These are phyloP conservation scores for Drosophila funebris DNA, from an alignment of 1,140 invertebrate species.

Conservation along the genomic window DNA sequence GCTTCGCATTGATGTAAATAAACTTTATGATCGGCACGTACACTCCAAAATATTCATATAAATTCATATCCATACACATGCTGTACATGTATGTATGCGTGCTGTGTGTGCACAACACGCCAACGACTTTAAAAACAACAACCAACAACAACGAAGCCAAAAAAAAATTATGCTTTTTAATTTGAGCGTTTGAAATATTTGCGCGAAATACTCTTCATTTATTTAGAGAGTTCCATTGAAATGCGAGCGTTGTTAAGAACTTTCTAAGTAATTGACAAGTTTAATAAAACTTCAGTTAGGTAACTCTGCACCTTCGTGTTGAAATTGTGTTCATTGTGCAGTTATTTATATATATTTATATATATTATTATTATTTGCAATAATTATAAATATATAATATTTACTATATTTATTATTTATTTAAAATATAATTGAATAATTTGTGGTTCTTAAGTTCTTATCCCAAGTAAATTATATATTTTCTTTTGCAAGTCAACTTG, in stretches of 20 bases:
- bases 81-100: constrained; percentile 6
- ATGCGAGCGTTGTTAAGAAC: background rate
- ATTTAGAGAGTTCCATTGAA: background rate
- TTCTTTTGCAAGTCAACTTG: too few species aligned
- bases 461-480: too few species aligned
- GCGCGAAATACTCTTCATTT: background rate
- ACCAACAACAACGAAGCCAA: background rate
- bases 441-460: too few species aligned
- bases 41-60: constrained; percentile 30
- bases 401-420: too few species aligned
- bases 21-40: constrained; percentile 79
- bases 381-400: too few species aligned
- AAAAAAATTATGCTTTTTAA: constrained; percentile 33
- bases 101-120: background rate
- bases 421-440: too few species aligned
- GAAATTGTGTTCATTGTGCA: too few species aligned
- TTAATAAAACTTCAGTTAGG: too few species aligned
- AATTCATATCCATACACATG: constrained; percentile 4
- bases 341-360: too few species aligned
- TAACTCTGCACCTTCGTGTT: too few species aligned
- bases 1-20: constrained; percentile 59
- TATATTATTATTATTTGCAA: too few species aligned
- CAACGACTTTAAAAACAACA: background rate
- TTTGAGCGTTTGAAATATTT: constrained; percentile 6
- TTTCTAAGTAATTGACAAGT: too few species aligned